Evolutionary conservation across 2,888 invertebrate species (phyloP), one percentile per base, ranked within the genome.

Genomic region (Salpingus planirostris): DNA sequence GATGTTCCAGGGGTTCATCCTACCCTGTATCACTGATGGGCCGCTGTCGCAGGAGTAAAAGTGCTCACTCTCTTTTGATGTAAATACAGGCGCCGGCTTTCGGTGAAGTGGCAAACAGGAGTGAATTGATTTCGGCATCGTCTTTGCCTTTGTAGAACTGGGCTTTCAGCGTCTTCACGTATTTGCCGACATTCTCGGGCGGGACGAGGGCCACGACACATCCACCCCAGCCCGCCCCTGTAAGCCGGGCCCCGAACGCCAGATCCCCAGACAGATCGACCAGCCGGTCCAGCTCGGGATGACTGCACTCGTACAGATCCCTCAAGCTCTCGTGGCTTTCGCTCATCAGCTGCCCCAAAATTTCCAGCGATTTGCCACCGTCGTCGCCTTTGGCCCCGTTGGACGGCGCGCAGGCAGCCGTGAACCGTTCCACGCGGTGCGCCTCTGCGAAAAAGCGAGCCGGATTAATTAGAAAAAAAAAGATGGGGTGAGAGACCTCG

Each of bases 201-300:
- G 75, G 71, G 31, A 87, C 78, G 43, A 95, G 66, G 11, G 92
- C 90, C 7, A 98, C 92, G 31, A 84, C 78, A 64, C 96, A 97
- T 3, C 98, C 98, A 21, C 97, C 98, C 97, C 97, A 97, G 4
- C 84, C 84, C 50, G 97, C 97, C 18, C 97, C 98, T 1, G 97
- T 97, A 21, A 98, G 69, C 29, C 97, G 76, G n/a, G 89, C 86
- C 23, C 90, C 86, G n/a, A 74, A 68, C 11, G 62, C 47, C 21
- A 55, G 38, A 28, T 78, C 75, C 38, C 72, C 69, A 5, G 85
- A 86, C 54, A 83, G 64, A 15, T 78, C 69, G 11, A 93, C 88
- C 12, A 97, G 71, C 49, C 39, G 67, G 62, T 98, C 93, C 44
- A 97, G 70, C 52, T 83, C 78, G 1, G 79, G 74, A 67, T 93